Conservation (phyloP, 2,797 vertebrate genomes). For the Gymnopithys bicolor region DNA sequence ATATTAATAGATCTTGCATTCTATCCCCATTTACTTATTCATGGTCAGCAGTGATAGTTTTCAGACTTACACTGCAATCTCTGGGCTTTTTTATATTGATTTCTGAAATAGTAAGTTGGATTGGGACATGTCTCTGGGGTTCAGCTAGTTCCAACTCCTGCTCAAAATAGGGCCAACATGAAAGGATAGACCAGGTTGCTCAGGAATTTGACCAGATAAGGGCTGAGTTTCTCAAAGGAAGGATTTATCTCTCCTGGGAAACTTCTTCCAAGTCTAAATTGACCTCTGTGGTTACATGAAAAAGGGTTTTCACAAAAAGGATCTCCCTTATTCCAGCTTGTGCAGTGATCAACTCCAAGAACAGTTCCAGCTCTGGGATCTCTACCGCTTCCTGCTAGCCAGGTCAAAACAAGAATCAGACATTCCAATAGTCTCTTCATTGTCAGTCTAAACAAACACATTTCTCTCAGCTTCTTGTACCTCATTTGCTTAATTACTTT, state of each 20-base stretch:
- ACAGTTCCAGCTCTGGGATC: not conserved
- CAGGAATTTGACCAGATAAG: not conserved
- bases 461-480: not conserved
- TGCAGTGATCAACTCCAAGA: not conserved
- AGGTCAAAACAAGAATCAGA: not conserved
- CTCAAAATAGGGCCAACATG: not conserved
- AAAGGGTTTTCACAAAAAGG: not conserved
- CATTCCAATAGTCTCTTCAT: not conserved
- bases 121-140: not conserved
- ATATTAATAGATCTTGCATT: not conserved
- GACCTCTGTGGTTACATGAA: not conserved
- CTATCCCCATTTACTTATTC: not conserved
- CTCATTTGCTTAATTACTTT: not conserved
- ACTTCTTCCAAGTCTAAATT: not conserved
- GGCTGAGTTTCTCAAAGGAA: not conserved
- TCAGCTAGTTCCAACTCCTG: not conserved
- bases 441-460: not conserved
- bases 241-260: not conserved
- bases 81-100: not conserved
- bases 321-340: not conserved
- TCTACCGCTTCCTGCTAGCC: not conserved
- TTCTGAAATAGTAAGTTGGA: not conserved
- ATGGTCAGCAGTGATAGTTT: not conserved
- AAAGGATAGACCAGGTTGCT: not conserved
- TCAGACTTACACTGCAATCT: not conserved